A percentile compares a stretch with the other conserved stretches of the same genome.
Evolutionary conservation across 1,140 invertebrate species (phyloP).

Genomic region (Heliconius eleuchia): DNA sequence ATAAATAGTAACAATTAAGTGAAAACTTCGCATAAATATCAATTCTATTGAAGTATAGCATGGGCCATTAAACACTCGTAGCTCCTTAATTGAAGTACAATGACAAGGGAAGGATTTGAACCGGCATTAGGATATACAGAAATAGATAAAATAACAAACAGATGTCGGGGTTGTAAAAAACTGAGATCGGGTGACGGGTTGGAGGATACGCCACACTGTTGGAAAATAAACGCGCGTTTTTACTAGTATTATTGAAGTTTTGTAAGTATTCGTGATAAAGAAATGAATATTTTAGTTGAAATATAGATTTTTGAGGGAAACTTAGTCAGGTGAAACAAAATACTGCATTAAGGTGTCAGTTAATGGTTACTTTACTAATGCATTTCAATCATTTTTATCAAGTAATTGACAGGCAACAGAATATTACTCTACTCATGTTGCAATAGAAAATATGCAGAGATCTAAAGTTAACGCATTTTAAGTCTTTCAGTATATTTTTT

Average conservation of each 20-base stretch:
- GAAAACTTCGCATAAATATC: constrained; percentile 51
- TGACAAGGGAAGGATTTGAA: constrained; percentile 59
- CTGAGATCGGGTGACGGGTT: constrained; percentile 56
- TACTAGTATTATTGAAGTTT: neutral
- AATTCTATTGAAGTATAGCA: constrained; percentile 55
- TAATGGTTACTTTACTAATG: too few relatives aligned
- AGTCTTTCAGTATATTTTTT: too few relatives aligned
- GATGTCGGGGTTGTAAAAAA: constrained; percentile 68
- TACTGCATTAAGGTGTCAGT: too few relatives aligned
- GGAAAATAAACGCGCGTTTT: constrained; percentile 23
- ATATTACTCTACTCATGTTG: too few relatives aligned
- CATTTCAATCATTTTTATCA: too few relatives aligned
- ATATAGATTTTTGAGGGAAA: too few relatives aligned
- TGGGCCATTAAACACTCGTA: constrained; percentile 58
- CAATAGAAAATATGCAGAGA: too few relatives aligned
- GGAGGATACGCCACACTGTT: constrained; percentile 38
- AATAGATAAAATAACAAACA: constrained; percentile 77
- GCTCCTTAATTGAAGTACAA: constrained; percentile 72
- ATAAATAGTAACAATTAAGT: constrained; percentile 48
- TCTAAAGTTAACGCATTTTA: too few relatives aligned
- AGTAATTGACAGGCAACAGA: too few relatives aligned
- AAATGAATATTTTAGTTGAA: too few relatives aligned
- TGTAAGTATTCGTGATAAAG: too few relatives aligned
- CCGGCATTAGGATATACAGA: constrained; percentile 61
- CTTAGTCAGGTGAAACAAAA: too few relatives aligned